Conservation (phyloP, 2,113 vertebrate species). For the Ophthalmolycus amberensis region DNA sequence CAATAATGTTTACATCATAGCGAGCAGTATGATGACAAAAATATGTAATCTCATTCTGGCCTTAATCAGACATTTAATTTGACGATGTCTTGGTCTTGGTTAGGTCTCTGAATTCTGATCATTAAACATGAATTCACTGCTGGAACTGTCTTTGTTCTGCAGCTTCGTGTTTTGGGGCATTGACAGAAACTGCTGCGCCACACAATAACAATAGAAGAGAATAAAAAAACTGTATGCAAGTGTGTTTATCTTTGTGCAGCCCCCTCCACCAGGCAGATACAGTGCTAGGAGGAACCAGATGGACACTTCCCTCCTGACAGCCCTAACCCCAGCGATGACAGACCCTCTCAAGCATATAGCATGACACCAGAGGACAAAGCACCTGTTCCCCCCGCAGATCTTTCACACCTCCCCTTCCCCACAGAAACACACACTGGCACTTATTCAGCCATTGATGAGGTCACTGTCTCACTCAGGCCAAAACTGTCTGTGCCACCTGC, state of each 20-base stretch:
- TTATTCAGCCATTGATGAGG: constrained; percentile 64
- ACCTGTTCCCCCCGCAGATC: constrained; percentile 78
- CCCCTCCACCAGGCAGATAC: constrained; percentile 22
- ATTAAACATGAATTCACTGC: not conserved
- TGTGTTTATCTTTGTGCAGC: constrained; percentile 29
- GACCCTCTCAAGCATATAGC: constrained; percentile 67
- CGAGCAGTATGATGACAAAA: not conserved
- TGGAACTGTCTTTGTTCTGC: not conserved
- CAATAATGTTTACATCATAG: not conserved
- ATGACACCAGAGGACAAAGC: constrained; percentile 74
- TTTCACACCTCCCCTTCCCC: constrained; percentile 37
- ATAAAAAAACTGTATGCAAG: constrained; percentile 20
- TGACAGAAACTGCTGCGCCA: not conserved
- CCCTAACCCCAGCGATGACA: constrained; percentile 62
- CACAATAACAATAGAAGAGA: not conserved
- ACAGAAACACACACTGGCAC: constrained; percentile 57
- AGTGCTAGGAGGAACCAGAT: constrained; percentile 72
- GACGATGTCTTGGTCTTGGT: not conserved
- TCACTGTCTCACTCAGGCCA: constrained; percentile 64
- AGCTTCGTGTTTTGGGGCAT: not conserved
- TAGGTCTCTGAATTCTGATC: not conserved
- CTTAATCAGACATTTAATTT: not conserved
- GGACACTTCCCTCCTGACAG: constrained; percentile 65
- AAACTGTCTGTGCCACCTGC: constrained; percentile 64
- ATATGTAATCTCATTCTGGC: not conserved